phyloP scores from a whole-genome alignment of 2,888 invertebrate species.

The Danaus chrysippus region DNA sequence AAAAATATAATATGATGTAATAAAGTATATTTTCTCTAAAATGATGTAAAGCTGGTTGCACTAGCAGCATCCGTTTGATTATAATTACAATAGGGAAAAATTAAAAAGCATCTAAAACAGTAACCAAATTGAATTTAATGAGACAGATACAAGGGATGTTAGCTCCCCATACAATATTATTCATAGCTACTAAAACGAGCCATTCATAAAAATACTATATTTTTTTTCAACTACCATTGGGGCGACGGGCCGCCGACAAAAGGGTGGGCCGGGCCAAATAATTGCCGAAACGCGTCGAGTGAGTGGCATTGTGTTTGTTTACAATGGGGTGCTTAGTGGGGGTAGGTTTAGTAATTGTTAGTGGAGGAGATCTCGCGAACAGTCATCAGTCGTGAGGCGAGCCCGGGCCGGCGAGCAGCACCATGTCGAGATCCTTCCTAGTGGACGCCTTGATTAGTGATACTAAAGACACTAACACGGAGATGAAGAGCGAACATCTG shows the following conservation, averaged over 20 bases:
- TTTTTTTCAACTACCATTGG: conserved; percentile 62
- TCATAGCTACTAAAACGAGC: conserved; percentile 76
- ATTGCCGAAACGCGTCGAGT: conserved; percentile 78
- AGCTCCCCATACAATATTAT: conserved; percentile 74
- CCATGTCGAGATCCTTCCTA: conserved; percentile 87
- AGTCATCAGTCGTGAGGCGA: conserved; percentile 55
- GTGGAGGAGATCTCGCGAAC: conserved; percentile 57
- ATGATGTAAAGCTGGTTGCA: background rate
- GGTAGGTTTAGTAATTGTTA: conserved; percentile 79
- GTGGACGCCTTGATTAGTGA: conserved; percentile 89
- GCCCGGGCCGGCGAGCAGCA: conserved; percentile 41
- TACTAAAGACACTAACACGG: conserved; percentile 69
- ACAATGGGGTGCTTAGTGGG: conserved; percentile 77
- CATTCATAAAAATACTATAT: conserved; percentile 63
- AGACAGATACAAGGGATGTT: conserved; percentile 75
- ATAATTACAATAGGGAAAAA: conserved; percentile 15
- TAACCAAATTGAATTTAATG: conserved; percentile 74
- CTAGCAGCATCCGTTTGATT: conserved; percentile 8
- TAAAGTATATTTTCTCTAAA: background rate
- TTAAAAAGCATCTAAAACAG: conserved; percentile 47
- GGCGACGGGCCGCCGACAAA: conserved; percentile 74
- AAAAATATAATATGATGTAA: too few species aligned
- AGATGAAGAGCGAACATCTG: conserved; percentile 61
- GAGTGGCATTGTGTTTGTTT: conserved; percentile 73
- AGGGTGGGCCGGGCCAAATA: conserved; percentile 77